Conservation (phyloP, 1,140 invertebrate species). For the Lepidotrigona ventralis region DNA sequence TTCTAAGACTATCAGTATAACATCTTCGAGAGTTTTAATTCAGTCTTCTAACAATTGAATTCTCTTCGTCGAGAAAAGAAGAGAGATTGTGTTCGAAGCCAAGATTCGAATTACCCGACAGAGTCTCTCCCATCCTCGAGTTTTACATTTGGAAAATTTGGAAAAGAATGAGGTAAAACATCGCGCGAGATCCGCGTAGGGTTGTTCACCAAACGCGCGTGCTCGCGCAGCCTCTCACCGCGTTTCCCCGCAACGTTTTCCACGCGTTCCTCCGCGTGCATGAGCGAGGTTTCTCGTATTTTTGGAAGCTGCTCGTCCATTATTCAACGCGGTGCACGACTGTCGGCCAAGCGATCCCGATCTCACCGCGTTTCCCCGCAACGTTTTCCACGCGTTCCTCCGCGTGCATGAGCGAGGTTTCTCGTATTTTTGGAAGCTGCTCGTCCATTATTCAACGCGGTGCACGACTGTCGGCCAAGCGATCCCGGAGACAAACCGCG, state of each 20-base stretch:
- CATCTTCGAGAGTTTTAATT: too few species aligned
- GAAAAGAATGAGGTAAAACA: neutral
- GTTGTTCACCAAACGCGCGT: neutral
- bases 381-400: neutral
- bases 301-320: slow-evolving; percentile 31
- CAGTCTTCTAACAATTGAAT: too few species aligned
- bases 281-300: neutral
- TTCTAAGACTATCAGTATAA: too few species aligned
- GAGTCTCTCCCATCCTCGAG: too few species aligned
- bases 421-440: slow-evolving; percentile 11
- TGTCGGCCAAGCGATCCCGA: neutral
- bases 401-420: too few species aligned
- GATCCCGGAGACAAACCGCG: slow-evolving; percentile 6
- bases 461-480: neutral
- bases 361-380: too few species aligned
- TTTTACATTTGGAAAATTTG: too few species aligned
- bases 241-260: too few species aligned
- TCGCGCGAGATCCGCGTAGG: too few species aligned
- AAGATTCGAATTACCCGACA: too few species aligned
- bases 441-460: slow-evolving; percentile 44
- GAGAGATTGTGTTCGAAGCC: too few species aligned
- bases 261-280: neutral
- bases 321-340: slow-evolving; percentile 35
- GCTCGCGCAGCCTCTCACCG: neutral
- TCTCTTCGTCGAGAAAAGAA: too few species aligned